phyloP scores from a whole-genome alignment of 2,113 vertebrate genomes.

The Oenanthe oenanthe region DNA sequence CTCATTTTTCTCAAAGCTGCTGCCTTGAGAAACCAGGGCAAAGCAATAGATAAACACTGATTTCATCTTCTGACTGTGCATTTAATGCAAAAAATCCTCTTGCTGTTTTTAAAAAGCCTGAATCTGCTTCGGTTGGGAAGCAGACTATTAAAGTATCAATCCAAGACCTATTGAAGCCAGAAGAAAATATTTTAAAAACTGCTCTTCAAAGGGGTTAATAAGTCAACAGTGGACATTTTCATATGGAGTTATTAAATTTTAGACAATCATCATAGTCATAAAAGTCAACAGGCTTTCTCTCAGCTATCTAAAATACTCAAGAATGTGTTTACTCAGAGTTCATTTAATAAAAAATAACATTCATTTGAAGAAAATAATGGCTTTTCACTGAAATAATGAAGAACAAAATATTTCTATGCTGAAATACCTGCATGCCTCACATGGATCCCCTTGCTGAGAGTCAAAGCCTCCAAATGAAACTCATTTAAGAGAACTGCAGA shows the following conservation, averaged over 20 bases:
- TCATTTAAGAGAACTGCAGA: neutral
- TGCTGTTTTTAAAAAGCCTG: constrained; percentile 11
- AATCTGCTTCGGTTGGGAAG: constrained; percentile 7
- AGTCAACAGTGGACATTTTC: constrained; percentile 3
- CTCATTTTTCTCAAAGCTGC: neutral
- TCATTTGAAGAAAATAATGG: neutral
- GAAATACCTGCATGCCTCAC: neutral
- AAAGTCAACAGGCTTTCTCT: constrained; percentile 22
- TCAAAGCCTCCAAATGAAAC: neutral
- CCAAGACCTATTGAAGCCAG: neutral
- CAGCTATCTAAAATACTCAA: neutral
- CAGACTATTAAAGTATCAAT: neutral
- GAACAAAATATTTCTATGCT: neutral
- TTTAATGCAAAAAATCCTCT: neutral
- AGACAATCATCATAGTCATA: neutral
- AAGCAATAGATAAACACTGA: neutral
- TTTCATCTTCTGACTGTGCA: neutral
- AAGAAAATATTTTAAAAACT: neutral
- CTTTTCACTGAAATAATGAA: neutral
- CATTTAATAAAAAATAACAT: neutral
- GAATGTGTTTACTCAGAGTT: neutral
- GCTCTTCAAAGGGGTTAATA: constrained; percentile 39
- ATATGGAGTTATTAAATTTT: neutral
- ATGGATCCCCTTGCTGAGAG: neutral
- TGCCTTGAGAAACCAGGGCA: constrained; percentile 1